Evolutionary conservation across 1,140 invertebrate species (phyloP).

Genomic region (Chionoecetes opilio): DNA sequence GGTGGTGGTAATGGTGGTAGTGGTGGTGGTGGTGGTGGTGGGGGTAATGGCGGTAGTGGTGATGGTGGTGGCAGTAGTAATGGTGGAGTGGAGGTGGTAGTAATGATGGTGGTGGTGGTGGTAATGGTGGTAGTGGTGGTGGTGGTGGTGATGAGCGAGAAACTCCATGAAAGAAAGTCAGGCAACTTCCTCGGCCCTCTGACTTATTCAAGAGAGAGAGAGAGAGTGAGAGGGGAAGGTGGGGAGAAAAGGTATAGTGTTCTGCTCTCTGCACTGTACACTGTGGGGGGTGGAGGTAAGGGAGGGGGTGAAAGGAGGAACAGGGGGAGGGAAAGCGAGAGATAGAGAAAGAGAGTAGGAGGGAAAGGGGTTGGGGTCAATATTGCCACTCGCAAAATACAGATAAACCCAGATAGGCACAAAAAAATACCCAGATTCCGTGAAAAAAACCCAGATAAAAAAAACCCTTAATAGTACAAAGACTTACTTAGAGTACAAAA

Average conservation of each 20-base stretch:
- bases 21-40: neutral
- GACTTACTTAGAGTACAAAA: no score
- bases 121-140: neutral
- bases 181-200: neutral
- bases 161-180: neutral
- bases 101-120: neutral
- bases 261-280: neutral
- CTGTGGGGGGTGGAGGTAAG: neutral
- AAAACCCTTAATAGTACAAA: no score
- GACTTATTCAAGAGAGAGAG: neutral
- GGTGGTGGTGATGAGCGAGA: neutral
- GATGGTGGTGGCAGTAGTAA: no score
- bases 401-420: no score
- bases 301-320: neutral
- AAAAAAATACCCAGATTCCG: no score
- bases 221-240: neutral
- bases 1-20: neutral
- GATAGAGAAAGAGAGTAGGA: neutral
- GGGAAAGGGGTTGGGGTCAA: neutral
- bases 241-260: neutral
- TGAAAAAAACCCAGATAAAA: no score
- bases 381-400: no score
- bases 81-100: neutral
- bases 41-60: neutral
- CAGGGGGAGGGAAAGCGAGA: neutral